A percentile compares a stretch with the other conserved stretches of the same genome.
These are phyloP conservation scores for Drosophila persimilis DNA, from an alignment of 1,140 invertebrate genomes.

Conservation along the genomic window DNA sequence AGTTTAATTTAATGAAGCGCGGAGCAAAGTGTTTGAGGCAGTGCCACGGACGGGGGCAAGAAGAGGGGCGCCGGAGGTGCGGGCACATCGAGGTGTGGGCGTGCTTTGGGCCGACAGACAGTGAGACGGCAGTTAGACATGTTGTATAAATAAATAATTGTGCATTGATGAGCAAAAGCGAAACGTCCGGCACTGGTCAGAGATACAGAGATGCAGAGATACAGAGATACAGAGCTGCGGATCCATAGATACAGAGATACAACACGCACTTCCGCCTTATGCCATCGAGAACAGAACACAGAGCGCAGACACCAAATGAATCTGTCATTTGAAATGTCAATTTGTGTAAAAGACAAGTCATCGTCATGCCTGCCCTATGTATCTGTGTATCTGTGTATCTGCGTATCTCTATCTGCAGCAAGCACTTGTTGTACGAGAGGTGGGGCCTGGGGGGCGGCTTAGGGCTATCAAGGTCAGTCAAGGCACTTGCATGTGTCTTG, in stretches of 20 bases:
- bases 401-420: constrained; percentile 12
- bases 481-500: constrained; percentile 42
- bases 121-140: constrained; percentile 53
- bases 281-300: constrained; percentile 14
- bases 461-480: constrained; percentile 47
- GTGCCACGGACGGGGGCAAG: not conserved
- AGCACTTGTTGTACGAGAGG: constrained; percentile 2
- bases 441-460: not conserved
- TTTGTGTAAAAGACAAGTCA: constrained; percentile 57
- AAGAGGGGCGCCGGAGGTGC: constrained; percentile 15
- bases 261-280: constrained; percentile 66
- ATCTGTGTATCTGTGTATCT: not conserved
- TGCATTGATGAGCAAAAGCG: constrained; percentile 61
- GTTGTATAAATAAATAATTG: constrained; percentile 66
- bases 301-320: constrained; percentile 44
- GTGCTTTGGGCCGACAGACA: constrained; percentile 19
- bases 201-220: constrained; percentile 28
- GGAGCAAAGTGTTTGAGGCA: constrained; percentile 2
- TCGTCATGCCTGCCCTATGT: constrained; percentile 7
- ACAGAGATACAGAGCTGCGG: constrained; percentile 12
- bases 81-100: constrained; percentile 35
- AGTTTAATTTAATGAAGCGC: constrained; percentile 61
- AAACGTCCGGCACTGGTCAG: constrained; percentile 47
- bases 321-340: constrained; percentile 72
- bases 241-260: constrained; percentile 5